Conservation (phyloP, 1,140 invertebrate species). For the Drosophila nikananu region DNA sequence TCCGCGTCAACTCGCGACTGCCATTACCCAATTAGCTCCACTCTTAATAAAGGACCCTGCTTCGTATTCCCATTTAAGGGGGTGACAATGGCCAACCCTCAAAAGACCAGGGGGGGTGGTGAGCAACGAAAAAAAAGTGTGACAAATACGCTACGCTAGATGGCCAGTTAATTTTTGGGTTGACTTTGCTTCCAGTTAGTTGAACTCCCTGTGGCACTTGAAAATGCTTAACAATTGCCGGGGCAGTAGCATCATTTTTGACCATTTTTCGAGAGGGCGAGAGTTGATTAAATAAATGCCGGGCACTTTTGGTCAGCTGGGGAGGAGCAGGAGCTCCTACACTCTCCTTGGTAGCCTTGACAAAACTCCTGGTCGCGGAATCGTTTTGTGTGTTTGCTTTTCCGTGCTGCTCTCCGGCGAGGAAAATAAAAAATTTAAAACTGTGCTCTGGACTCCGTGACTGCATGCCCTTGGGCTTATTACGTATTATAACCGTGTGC, state of each 20-base stretch:
- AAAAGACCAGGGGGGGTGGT: not conserved
- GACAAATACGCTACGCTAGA: slow-evolving; percentile 34
- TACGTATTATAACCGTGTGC: slow-evolving; percentile 58
- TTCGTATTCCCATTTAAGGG: slow-evolving; percentile 30
- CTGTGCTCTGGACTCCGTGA: slow-evolving; percentile 57
- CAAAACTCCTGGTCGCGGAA: slow-evolving; percentile 19
- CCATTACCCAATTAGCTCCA: slow-evolving; percentile 46
- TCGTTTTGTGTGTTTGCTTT: not conserved
- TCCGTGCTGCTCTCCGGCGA: not conserved
- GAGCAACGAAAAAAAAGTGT: not conserved
- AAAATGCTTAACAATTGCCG: slow-evolving; percentile 62
- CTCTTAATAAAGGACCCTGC: slow-evolving; percentile 29
- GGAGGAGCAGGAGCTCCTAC: too few relatives aligned
- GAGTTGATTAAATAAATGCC: slow-evolving; percentile 65
- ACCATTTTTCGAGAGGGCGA: slow-evolving; percentile 41
- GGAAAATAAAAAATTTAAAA: slow-evolving; percentile 73
- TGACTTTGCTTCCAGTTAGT: slow-evolving; percentile 47
- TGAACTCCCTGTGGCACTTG: slow-evolving; percentile 32
- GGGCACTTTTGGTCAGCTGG: slow-evolving; percentile 21
- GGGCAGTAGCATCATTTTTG: slow-evolving; percentile 43
- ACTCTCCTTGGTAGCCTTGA: slow-evolving; percentile 19
- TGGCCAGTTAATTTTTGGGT: slow-evolving; percentile 49
- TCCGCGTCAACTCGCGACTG: not conserved
- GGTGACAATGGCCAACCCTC: slow-evolving; percentile 44
- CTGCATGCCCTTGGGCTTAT: slow-evolving; percentile 81